Conservation (phyloP, 2,797 vertebrate genomes). For the Neosalanx taihuensis region DNA sequence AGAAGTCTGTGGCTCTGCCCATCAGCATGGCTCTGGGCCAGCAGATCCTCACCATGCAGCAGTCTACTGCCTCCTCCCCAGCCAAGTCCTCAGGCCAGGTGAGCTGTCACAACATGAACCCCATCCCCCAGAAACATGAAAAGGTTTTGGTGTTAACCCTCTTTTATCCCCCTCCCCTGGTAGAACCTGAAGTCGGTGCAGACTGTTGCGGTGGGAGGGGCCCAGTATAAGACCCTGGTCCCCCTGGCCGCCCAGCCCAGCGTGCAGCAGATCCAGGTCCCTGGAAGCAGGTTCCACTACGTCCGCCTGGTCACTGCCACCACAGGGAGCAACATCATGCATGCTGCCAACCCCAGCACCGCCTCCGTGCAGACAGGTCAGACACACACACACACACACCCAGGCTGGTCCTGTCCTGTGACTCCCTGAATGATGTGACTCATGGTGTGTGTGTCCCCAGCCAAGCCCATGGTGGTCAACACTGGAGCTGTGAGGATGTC, state of each 20-base stretch:
- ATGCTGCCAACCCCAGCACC: constrained; percentile 79
- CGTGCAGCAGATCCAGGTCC: constrained; percentile 98
- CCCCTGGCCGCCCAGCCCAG: constrained; percentile 89
- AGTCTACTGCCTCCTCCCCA: constrained; percentile 80
- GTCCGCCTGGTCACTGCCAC: constrained; percentile 94
- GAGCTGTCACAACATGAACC: constrained; percentile 9
- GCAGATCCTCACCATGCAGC: constrained; percentile 87
- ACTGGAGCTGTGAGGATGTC: constrained; percentile 90
- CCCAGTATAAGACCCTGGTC: constrained; percentile 97
- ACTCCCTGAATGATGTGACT: neutral
- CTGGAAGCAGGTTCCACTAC: constrained; percentile 97
- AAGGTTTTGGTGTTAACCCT: neutral
- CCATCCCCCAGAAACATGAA: no score
- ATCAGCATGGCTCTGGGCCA: constrained; percentile 84
- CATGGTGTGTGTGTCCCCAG: constrained; percentile 59
- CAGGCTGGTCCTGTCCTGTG: no score
- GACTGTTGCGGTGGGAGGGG: constrained; percentile 86
- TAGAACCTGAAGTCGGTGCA: constrained; percentile 91
- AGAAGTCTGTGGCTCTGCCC: constrained; percentile 84
- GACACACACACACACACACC: constrained; percentile 20
- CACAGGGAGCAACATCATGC: constrained; percentile 79
- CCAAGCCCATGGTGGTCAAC: constrained; percentile 90
- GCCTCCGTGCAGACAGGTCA: constrained; percentile 90
- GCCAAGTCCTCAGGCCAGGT: constrained; percentile 83
- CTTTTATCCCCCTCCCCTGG: neutral